Conservation (phyloP, 2,797 vertebrate species). For the Manis pentadactyla region DNA sequence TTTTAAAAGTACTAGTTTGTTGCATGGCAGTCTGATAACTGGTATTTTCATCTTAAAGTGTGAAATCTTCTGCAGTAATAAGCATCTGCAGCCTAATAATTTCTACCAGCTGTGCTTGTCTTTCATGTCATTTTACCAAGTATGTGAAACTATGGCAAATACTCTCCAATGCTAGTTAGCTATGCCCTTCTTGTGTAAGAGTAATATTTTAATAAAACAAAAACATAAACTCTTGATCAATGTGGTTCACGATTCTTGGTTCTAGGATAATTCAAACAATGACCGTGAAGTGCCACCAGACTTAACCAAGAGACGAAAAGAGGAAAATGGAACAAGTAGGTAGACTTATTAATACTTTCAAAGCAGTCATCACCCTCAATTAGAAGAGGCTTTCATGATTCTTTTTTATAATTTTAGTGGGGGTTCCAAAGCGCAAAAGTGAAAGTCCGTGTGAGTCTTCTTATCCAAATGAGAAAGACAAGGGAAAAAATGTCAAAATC, state of each 20-base stretch:
- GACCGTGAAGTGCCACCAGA: constrained; percentile 93
- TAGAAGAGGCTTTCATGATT: constrained; percentile 75
- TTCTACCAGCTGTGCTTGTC: constrained; percentile 21
- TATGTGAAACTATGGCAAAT: constrained; percentile 58
- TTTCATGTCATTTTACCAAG: constrained; percentile 69
- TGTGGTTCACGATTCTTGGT: constrained; percentile 83
- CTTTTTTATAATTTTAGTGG: constrained; percentile 86
- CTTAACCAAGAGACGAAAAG: constrained; percentile 92
- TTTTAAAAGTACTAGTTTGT: too few relatives aligned
- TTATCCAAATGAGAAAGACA: constrained; percentile 92
- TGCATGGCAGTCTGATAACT: too few relatives aligned
- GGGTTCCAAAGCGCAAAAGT: constrained; percentile 96
- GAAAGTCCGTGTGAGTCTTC: constrained; percentile 96
- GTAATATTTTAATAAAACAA: constrained; percentile 58
- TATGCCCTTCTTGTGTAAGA: constrained; percentile 43
- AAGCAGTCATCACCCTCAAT: constrained; percentile 61
- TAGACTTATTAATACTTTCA: constrained; percentile 74
- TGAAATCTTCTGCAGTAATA: too few relatives aligned
- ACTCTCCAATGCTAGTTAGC: constrained; percentile 58
- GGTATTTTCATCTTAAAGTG: too few relatives aligned
- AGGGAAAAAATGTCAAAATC: constrained; percentile 96
- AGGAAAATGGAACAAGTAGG: constrained; percentile 94
- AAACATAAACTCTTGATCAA: constrained; percentile 66
- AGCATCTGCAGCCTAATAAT: constrained; percentile 58
- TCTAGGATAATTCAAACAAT: constrained; percentile 93